Percentiles rank a stretch among this genome's conserved stretches.
These are phyloP conservation scores for Isotomurus palustris DNA, from an alignment of 2,888 invertebrate species.

Conservation along the genomic window DNA sequence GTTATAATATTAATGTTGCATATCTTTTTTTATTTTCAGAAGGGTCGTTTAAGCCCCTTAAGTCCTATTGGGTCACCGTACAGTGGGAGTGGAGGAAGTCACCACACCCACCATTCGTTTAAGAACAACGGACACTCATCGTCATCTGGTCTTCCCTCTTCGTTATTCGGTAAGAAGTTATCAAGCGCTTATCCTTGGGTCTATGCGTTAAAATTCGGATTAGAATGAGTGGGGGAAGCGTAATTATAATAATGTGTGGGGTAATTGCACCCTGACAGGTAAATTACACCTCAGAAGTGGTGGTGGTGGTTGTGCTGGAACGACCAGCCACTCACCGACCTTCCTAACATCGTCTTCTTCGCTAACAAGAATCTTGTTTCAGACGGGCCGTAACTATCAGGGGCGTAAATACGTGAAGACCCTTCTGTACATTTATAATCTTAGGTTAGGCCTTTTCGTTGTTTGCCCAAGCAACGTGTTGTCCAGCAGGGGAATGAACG, in stretches of 20 bases:
- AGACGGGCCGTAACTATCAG: no score
- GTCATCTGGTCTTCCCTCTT: constrained; percentile 38
- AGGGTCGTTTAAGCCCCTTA: constrained; percentile 26
- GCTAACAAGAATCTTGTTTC: no score
- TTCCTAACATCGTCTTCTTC: no score
- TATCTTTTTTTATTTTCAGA: constrained; percentile 19
- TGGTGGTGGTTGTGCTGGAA: no score
- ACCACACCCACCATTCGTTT: constrained; percentile 41
- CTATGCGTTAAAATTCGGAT: no score
- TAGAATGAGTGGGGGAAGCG: not conserved
- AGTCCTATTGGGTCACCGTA: constrained; percentile 34
- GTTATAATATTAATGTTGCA: constrained; percentile 6
- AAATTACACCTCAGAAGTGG: constrained; percentile 41
- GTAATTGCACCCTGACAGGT: constrained; percentile 42
- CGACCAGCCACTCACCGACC: no score
- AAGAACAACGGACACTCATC: constrained; percentile 41
- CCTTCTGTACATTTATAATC: no score
- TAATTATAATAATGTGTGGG: constrained; percentile 43
- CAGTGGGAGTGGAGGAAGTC: constrained; percentile 34
- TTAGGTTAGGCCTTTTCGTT: no score
- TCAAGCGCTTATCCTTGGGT: no score
- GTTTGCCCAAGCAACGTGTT: no score
- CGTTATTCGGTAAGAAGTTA: constrained; percentile 45
- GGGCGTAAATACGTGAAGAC: no score
- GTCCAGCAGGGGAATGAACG: no score